Base-by-base conservation (phyloP, 2,797 vertebrate species). In the Crocidura indochinensis region DNA sequence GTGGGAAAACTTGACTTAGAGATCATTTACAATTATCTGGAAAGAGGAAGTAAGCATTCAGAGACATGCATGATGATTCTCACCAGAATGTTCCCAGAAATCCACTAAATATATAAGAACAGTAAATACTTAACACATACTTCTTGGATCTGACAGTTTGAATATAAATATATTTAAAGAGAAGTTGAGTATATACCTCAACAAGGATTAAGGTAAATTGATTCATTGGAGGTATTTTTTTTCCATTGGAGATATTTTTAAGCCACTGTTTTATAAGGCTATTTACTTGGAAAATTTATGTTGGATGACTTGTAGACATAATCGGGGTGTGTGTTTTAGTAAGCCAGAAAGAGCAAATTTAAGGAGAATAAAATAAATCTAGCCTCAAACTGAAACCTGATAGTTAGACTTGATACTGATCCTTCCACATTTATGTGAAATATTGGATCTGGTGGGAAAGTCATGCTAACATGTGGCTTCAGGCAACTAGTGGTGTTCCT, bases 31-130 rank as follows among this genome's bases (percentile, higher is more conserved):
- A 92, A 69, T 91, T 86, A 47, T 83, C 91, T 84, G 26, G 67
- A 82, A 73, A 38, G 67, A 87, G 46, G 77, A 90, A 86, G 49
- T 93, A 95, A 95, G 92, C 67, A 53, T 73, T 92, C 77, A 46
- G 90, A 76, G 64, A 72, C 19, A 38, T 20, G 73, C 47, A n/a
- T 27, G 12, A 44, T 77, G 76, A 90, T 46, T 83, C 91, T 83
- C 46, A 24, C 31, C 64, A 81, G 87, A 89, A 71, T 62, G 78
- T 88, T 95, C 91, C 87, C 90, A 95, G 85, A 95, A 92, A 77
- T 92, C 73, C 68, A 60, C 64, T 26, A 20, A 72, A 94, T 87
- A 90, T 77, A 83, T 8, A 86, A 31, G 73, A 29, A 79, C 46
- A 49, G 14, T 46, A 68, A 91, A 79, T 72, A 81, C 62, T 81